Base-by-base conservation (phyloP, 2,797 vertebrate genomes). In the Urocyon cinereoargenteus region DNA sequence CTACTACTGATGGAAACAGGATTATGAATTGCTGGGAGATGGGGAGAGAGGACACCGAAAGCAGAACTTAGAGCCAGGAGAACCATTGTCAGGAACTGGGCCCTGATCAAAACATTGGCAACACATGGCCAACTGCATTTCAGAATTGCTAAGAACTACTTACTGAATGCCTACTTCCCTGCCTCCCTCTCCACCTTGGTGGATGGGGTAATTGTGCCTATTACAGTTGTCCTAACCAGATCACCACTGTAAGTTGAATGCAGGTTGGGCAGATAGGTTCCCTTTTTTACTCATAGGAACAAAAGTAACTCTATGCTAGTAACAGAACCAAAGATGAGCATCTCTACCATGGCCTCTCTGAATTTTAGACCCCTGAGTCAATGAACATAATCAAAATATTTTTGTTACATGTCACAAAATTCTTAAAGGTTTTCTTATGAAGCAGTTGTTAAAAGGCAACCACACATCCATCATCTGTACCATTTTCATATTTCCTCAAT, bases 321-420 rank as follows among this genome's bases (percentile, higher is more conserved):
- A 83, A 62, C 1, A 40, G 28, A 79, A 85, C 13, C 89, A 81
- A 95, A 84, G 19, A 49, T 51, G 7, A 77, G 51, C 24, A 57
- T 68, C 18, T 90, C 31, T 84, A 31, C 28, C 22, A 22, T 55
- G 15, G 5, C 15, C 6, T 72, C 6, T 87, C 18, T 90, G 66
- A 89, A 89, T 86, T 62, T 73, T 9, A 31, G 19, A 87, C 12
- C 1, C 14, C 16, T 62, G 73, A 79, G 73, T 28, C 45, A 19
- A 55, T 68, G 26, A 62, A 34, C 1, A 88, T 59, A 79, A 90
- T 40, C 45, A 92, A 90, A 77, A 81, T n/a, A 26, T 68, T 91
- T 92, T 90, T 55, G 12, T 66, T 86, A 49, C 61, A 6, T 15
- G 3, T 34, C n/a, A 81, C 10, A 31, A 36, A 57, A 12, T 72